A percentile compares a stretch with the other conserved stretches of the same genome.
Conservation (phyloP, 1,140 invertebrate genomes). For the Drosophila melanogaster region Release_6_plus_ISO1_MT NT_037436.4:3365501-3366000, state of each 20-base stretch:
- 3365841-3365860: slow-evolving; percentile 76
- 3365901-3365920: slow-evolving; percentile 59
- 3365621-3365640: slow-evolving; percentile 96
- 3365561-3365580: slow-evolving; percentile 91
- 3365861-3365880: slow-evolving; percentile 83
- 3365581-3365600: slow-evolving; percentile 98
- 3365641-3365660: slow-evolving; percentile 92
- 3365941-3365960: slow-evolving; percentile 83
- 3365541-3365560: slow-evolving; percentile 95
- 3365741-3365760: slow-evolving; percentile 83
- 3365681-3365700: slow-evolving; percentile 96
- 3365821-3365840: slow-evolving; percentile 83
- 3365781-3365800: background rate
- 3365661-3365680: slow-evolving; percentile 95
- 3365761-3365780: too few relatives aligned
- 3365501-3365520: slow-evolving; percentile 97
- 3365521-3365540: slow-evolving; percentile 93
- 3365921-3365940: slow-evolving; percentile 62
- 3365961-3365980: slow-evolving; percentile 84
- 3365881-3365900: slow-evolving; percentile 83
- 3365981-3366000: slow-evolving; percentile 58
- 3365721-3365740: slow-evolving; percentile 94
- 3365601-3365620: slow-evolving; percentile 94
- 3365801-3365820: slow-evolving; percentile 75
- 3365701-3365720: slow-evolving; percentile 95